phyloP scores from a whole-genome alignment of 1,140 invertebrate species.

The Bombus soroeensis region DNA sequence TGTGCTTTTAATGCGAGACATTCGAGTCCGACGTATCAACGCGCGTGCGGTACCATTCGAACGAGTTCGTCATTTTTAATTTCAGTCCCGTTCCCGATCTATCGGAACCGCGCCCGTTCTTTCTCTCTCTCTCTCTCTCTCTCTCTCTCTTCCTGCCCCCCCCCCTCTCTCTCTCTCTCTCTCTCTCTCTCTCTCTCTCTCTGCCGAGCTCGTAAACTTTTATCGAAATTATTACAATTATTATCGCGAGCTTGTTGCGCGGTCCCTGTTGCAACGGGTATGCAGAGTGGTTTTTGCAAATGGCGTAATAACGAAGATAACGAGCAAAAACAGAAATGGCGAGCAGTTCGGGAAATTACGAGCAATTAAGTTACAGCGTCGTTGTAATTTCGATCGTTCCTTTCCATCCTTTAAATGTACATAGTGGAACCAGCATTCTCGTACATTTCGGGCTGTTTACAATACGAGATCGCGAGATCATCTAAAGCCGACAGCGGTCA shows the following conservation, averaged over 20 bases:
- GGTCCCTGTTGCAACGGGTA: background rate
- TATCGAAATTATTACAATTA: constrained; percentile 19
- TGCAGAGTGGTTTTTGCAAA: background rate
- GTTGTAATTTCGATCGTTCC: background rate
- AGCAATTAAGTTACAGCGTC: constrained; percentile 8
- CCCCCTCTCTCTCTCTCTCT: too few species aligned
- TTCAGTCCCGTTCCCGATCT: constrained; percentile 3
- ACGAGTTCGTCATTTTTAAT: constrained; percentile 15
- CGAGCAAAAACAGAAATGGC: background rate
- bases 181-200: background rate
- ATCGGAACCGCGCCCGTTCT: background rate
- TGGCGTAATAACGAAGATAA: constrained; percentile 13
- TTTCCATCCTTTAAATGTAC: background rate
- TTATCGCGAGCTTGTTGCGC: constrained; percentile 1
- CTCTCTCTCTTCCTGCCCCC: too few species aligned
- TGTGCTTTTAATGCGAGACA: constrained; percentile 34
- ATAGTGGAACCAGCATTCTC: too few species aligned
- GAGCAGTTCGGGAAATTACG: background rate
- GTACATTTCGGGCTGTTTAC: too few species aligned
- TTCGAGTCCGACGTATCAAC: constrained; percentile 13
- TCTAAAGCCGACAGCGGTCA: too few species aligned
- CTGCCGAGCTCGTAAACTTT: background rate
- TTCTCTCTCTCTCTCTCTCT: too few species aligned
- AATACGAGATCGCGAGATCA: too few species aligned
- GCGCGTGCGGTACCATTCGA: background rate